These are phyloP conservation scores for Ctenomys sociabilis DNA, from an alignment of 2,113 vertebrate genomes.

Conservation along the genomic window DNA sequence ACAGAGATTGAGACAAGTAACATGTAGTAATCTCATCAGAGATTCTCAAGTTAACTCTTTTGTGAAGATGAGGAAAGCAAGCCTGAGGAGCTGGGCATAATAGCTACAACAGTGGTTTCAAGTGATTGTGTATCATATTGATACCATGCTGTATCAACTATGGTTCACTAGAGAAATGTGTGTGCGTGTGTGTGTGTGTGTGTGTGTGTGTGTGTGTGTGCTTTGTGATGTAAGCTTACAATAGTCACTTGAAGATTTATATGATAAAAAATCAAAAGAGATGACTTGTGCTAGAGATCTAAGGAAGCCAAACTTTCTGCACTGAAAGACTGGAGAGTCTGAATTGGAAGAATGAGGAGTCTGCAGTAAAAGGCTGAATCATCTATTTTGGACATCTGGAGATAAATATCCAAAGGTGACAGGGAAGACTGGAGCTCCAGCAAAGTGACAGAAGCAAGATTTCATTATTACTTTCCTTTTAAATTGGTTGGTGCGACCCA, in stretches of 20 bases:
- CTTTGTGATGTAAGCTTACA: not conserved
- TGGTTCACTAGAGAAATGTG: not conserved
- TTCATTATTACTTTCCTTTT: not conserved
- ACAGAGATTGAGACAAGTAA: not conserved
- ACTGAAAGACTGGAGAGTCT: not conserved
- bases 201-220: not conserved
- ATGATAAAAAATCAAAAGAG: not conserved
- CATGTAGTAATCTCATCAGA: not conserved
- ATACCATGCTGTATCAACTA: not conserved
- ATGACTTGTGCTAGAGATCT: not conserved
- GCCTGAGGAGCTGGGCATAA: not conserved
- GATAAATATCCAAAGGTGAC: not conserved
- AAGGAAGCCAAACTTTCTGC: not conserved
- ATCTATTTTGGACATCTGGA: not conserved
- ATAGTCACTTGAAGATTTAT: not conserved
- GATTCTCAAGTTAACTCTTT: not conserved
- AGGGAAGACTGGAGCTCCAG: not conserved
- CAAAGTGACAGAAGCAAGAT: not conserved
- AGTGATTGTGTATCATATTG: not conserved
- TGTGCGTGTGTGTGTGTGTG: not conserved
- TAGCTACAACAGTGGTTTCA: not conserved
- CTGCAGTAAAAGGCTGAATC: not conserved
- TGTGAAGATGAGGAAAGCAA: not conserved
- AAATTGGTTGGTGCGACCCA: not conserved
- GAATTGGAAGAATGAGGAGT: not conserved